Evolutionary conservation across 2,797 vertebrate species (phyloP), one percentile per base, ranked within the genome.

Genomic region (Ciconia nigra): DNA sequence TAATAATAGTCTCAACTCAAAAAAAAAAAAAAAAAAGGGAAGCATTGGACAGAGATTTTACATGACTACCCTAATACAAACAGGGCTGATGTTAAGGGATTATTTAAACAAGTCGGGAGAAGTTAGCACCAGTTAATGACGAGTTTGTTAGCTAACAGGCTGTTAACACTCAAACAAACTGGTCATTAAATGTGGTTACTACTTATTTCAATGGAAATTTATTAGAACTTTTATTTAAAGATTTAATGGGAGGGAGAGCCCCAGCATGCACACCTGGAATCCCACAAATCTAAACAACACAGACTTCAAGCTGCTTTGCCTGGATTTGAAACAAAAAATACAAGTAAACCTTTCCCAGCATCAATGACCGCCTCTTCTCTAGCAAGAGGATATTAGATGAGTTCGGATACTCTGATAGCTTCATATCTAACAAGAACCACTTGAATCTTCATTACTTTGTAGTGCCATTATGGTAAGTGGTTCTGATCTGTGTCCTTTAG

Each of bases 81-180:
- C 80, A 94, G 81, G 46, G 54, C 39, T 93, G 90, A 98, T 94
- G 91, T 93, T 88, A 97, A 97, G 67, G 93, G 83, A 97, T 97
- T 97, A 94, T 97, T 98, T 96, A 97, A 98, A 97, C 91, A 95
- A 97, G 95, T 97, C 24, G 5, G 92, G 88, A 95, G 86, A 98
- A 96, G 97, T 98, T 98, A 98, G 96, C 97, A 98, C 96, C 97
- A 98, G 98, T 98, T 98, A 98, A 98, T 98, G 97, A 97, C 83
- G 85, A 97, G 94, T 98, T 98, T 98, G 98, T 98, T 98, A 96
- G 98, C 97, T 98, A 97, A 97, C 97, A 98, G 97, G 97, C 98
- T 98, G 98, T 98, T 98, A 98, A 98, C 98, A 98, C 98, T 98
- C 98, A 97, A 94, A 98, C 93, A 97, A 98, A 97, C 98, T 98